phyloP scores from a whole-genome alignment of 2,797 vertebrate genomes.

The Discoglossus pictus region DNA sequence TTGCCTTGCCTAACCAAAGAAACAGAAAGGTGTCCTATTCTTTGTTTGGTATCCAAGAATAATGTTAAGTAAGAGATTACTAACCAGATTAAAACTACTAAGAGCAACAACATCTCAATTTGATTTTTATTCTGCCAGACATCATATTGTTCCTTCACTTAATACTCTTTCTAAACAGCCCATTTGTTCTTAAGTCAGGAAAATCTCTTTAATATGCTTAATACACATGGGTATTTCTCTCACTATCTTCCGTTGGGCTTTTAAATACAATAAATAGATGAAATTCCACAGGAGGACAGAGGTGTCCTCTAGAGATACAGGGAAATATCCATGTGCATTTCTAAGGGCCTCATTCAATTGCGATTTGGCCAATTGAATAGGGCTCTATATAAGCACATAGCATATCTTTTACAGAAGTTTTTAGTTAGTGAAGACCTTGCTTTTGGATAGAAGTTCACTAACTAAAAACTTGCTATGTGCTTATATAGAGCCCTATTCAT shows the following conservation, averaged over 20 bases:
- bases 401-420: too few species aligned
- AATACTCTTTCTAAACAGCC: background rate
- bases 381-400: too few species aligned
- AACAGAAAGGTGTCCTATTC: background rate
- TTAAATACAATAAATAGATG: too few species aligned
- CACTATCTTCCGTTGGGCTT: background rate
- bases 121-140: background rate
- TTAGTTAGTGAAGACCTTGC: too few species aligned
- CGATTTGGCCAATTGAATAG: too few species aligned
- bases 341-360: too few species aligned
- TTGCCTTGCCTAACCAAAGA: conserved; percentile 4
- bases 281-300: too few species aligned
- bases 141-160: background rate
- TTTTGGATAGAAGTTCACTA: too few species aligned
- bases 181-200: background rate
- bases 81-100: conserved; percentile 21
- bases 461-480: too few species aligned
- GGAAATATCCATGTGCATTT: too few species aligned
- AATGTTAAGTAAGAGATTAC: conserved; percentile 3
- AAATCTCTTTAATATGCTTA: conserved; percentile 1
- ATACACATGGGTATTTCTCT: background rate
- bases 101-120: conserved; percentile 1
- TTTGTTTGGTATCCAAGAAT: conserved; percentile 11
- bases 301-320: too few species aligned
- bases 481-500: too few species aligned